Base-by-base conservation (phyloP, 2,797 vertebrate species). In the Gymnoscopelus microlampas region DNA sequence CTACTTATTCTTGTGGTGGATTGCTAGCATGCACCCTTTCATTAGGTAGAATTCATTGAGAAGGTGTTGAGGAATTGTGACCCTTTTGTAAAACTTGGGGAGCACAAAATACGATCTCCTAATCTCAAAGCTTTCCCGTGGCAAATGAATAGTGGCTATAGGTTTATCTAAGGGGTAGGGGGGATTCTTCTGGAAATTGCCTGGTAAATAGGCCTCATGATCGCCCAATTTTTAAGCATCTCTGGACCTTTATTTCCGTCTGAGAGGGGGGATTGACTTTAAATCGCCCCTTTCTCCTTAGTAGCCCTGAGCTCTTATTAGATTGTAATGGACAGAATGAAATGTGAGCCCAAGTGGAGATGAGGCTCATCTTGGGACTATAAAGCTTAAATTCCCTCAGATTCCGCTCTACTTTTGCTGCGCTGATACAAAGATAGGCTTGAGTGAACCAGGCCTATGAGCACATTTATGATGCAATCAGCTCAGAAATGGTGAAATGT, bases 141-240 rank as follows among this genome's bases (percentile, higher is more conserved):
- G 75, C 70, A 49, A 26, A 64, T 32, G n/a, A 55, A 23, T 56
- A 54, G 66, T 57, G 35, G 70, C 80, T 80, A 50, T 66, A 66
- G 9, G 65, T 69, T 76, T 68, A 69, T 11, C 9, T 58, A 48
- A 67, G 72, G 57, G 72, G 53, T 47, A 26, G 23, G 71, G 77
- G 79, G 74, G 73, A 74, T 81, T 65, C 81, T 64, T 79, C 49
- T 81, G 81, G 85, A 87, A 86, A 79, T 73, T 81, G 85, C 81
- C 81, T 51, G 13, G 77, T 64, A 79, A 49, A 29, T 61, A 68
- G 69, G 66, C 78, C 57, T 53, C 68, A 72, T 62, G 75, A 76
- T 44, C 39, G 6, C 19, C 64, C 58, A 9, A 63, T 77, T 73
- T 76, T 68, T 69, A 78, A 79, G 67, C 50, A 58, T 85, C 80